Percentiles rank a stretch among this genome's conserved stretches.
Evolutionary conservation across 2,888 invertebrate genomes (phyloP).

Genomic region (Drosophila engyochracea): DNA sequence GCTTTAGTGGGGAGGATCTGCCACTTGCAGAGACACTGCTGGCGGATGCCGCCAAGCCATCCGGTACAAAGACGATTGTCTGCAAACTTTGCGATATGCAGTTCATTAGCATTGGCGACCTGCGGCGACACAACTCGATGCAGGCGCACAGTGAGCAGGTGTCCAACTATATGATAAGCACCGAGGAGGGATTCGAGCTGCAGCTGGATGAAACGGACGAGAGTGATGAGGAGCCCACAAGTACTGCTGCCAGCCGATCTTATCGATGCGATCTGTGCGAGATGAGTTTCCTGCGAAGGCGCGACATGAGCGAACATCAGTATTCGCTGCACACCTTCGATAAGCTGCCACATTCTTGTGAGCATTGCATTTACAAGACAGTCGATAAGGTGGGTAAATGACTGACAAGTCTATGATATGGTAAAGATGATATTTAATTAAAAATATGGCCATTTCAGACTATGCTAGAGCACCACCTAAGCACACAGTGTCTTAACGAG

Average conservation of each 20-base stretch:
- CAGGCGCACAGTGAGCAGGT: constrained; percentile 38
- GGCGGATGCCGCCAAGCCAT: constrained; percentile 73
- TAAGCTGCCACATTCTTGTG: constrained; percentile 86
- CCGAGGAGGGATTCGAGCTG: constrained; percentile 83
- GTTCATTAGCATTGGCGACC: constrained; percentile 67
- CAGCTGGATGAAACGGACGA: constrained; percentile 84
- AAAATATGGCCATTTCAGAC: constrained; percentile 21
- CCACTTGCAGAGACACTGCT: constrained; percentile 74
- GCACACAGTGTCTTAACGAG: constrained; percentile 83
- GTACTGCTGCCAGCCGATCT: constrained; percentile 16
- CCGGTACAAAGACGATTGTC: constrained; percentile 74
- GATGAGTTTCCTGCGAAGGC: constrained; percentile 76
- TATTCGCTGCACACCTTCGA: constrained; percentile 84
- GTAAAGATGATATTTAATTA: not conserved
- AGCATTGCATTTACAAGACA: constrained; percentile 86
- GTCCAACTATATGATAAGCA: constrained; percentile 82
- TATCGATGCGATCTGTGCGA: constrained; percentile 82
- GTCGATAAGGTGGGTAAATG: constrained; percentile 84
- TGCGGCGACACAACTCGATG: constrained; percentile 70
- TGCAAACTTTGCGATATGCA: constrained; percentile 79
- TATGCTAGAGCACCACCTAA: constrained; percentile 86
- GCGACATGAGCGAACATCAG: constrained; percentile 82
- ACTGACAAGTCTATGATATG: not conserved
- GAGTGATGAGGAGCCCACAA: constrained; percentile 71
- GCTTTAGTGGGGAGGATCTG: constrained; percentile 65